Conservation (phyloP, 2,888 invertebrate genomes). For the Drosophila monieri region DNA sequence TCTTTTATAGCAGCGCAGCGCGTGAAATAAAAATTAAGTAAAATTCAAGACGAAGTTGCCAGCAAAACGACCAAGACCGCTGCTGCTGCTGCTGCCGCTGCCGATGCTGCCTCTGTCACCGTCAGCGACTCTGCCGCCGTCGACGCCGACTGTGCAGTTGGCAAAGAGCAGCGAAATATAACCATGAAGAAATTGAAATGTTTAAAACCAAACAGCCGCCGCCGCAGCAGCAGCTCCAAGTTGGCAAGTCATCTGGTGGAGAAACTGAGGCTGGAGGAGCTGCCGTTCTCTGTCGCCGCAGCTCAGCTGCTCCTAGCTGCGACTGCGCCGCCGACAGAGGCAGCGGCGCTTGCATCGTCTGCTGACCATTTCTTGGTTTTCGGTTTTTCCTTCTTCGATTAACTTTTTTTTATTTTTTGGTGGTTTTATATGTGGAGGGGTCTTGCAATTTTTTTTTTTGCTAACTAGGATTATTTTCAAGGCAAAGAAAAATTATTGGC, state of each 20-base stretch:
- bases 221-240: conserved; percentile 46
- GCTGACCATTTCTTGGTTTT: conserved; percentile 64
- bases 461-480: conserved; percentile 41
- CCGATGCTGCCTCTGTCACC: conserved; percentile 3
- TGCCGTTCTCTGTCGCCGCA: conserved; percentile 21
- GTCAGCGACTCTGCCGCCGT: background rate
- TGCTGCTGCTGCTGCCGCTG: conserved; percentile 12
- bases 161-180: conserved; percentile 72
- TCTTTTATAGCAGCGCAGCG: conserved; percentile 82
- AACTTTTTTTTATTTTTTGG: conserved; percentile 25
- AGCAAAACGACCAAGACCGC: conserved; percentile 32
- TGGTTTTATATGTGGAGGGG: conserved; percentile 26
- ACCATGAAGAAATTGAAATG: conserved; percentile 80
- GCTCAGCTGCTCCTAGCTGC: conserved; percentile 61
- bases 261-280: conserved; percentile 34
- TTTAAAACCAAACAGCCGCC: conserved; percentile 46
- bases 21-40: conserved; percentile 78
- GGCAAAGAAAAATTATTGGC: conserved; percentile 32
- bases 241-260: conserved; percentile 75
- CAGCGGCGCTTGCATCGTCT: conserved; percentile 18
- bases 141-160: conserved; percentile 55
- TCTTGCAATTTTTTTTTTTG: conserved; percentile 24
- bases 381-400: conserved; percentile 37
- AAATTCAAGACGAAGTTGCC: conserved; percentile 60
- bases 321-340: conserved; percentile 26